Base-by-base conservation (phyloP, 92 coral and sea anemone species). In the Palythoa grandis region DNA sequence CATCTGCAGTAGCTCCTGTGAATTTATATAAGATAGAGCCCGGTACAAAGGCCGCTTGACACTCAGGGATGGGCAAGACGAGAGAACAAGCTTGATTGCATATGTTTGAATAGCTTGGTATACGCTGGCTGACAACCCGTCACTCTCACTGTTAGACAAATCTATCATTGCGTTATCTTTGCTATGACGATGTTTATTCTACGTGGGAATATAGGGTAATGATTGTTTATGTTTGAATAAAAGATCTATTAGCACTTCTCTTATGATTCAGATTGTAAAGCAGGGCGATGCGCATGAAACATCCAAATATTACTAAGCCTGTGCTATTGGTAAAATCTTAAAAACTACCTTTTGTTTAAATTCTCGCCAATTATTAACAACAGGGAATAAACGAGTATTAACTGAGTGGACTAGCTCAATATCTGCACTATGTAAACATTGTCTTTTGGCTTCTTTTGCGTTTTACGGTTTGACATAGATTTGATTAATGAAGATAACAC, bases 151-250 rank as follows among this genome's bases (percentile, higher is more conserved):
- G 78, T 83, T 54, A 73, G 20, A 39, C 77, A 52, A 37, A 58
- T 83, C 77, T 43, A 53, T 83, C 87, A 71, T 52, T 83, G 71
- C 76, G 73, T 29, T 79, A 58, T 53, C 91, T 52, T 52, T 69
- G 50, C 84, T 82, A 76, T 76, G 83, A 63, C 86, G 71, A 83
- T 83, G 83, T 84, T 89, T 91, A 84, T 87, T 89, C 82, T 57
- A 71, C 72, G 82, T 83, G 83, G 91, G 58, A 83, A 83, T 83
- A 87, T 83, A 72, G 74, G 72, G 91, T 78, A 78, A 91, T 82
- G 79, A 87, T 77, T 91, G 93, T 91, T 90, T 91, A 87, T 82
- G 79, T 90, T 90, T 90, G 92, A 87, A 90, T 90, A 82, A 90
- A 90, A 90, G 72, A 85, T 68, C 86, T 84, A 77, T 91, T 87